Conservation (phyloP, 2,113 vertebrate genomes). For the Melanostigma gelatinosum region DNA sequence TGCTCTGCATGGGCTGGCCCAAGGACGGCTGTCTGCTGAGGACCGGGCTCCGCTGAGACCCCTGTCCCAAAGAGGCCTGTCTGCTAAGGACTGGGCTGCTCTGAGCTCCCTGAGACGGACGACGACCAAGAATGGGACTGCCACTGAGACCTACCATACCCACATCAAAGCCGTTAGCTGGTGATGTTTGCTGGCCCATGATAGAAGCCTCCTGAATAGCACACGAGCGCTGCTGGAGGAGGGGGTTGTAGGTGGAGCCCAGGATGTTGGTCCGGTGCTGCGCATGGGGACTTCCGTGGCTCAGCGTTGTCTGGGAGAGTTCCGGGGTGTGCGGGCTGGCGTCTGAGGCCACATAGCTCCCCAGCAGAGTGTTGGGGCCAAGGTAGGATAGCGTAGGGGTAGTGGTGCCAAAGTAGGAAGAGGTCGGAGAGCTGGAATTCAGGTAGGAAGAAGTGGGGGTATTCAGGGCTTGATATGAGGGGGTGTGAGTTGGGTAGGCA, state of each 20-base stretch:
- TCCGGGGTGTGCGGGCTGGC: conserved; percentile 72
- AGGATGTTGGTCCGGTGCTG: conserved; percentile 85
- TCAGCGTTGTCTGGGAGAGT: conserved; percentile 68
- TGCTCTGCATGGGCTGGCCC: conserved; percentile 71
- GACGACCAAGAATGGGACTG: conserved; percentile 74
- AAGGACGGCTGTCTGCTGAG: conserved; percentile 75
- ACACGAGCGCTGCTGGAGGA: conserved; percentile 77
- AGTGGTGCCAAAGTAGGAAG: conserved; percentile 70
- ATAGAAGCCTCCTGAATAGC: conserved; percentile 68
- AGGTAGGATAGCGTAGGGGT: conserved; percentile 75
- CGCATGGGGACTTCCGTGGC: conserved; percentile 84
- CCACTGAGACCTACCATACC: conserved; percentile 43
- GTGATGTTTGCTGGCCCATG: conserved; percentile 50
- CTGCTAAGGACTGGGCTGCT: conserved; percentile 72
- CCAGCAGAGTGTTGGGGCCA: conserved; percentile 65
- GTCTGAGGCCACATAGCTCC: conserved; percentile 65
- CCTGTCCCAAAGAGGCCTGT: conserved; percentile 67
- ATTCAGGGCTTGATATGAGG: conserved; percentile 69
- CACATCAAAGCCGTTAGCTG: conserved; percentile 73
- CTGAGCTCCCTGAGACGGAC: conserved; percentile 65
- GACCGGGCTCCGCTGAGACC: conserved; percentile 72
- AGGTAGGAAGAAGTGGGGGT: conserved; percentile 79
- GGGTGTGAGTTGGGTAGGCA: conserved; percentile 74
- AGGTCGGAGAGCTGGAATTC: conserved; percentile 81
- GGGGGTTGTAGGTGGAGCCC: conserved; percentile 81